Conservation (phyloP, 2,113 vertebrate genomes). For the Eulemur rufifrons region DNA sequence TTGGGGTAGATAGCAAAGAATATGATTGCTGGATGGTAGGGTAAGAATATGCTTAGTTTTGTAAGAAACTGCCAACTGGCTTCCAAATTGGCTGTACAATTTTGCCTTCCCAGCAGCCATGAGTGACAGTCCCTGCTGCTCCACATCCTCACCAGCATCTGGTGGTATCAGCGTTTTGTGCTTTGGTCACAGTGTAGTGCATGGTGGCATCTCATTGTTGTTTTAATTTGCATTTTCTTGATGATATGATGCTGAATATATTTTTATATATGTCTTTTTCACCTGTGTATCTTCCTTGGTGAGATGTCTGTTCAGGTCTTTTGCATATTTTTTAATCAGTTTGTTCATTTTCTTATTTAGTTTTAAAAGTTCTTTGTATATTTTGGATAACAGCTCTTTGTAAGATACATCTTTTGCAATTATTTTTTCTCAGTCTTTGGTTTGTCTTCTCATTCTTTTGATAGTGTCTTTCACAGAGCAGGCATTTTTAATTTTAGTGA, state of each 20-base stretch:
- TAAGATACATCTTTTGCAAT: neutral
- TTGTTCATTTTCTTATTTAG: neutral
- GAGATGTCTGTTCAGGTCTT: neutral
- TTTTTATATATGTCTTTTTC: neutral
- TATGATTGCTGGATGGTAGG: neutral
- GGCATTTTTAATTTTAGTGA: neutral
- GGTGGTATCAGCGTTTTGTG: neutral
- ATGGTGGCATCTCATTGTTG: neutral
- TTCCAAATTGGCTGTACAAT: neutral
- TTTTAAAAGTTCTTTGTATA: neutral
- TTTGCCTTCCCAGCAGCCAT: neutral
- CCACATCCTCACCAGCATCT: neutral
- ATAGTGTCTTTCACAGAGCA: neutral
- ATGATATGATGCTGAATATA: neutral
- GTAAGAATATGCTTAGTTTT: neutral
- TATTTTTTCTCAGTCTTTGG: neutral
- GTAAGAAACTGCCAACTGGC: neutral
- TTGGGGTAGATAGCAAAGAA: neutral
- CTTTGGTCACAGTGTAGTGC: neutral
- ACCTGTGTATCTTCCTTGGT: neutral
- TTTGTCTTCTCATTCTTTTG: neutral
- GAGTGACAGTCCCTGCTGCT: too few relatives aligned
- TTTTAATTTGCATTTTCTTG: neutral
- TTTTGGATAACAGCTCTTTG: neutral
- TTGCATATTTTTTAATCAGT: neutral